Evolutionary conservation across 2,113 vertebrate species (phyloP).

Genomic region (Stictonetta naevosa): DNA sequence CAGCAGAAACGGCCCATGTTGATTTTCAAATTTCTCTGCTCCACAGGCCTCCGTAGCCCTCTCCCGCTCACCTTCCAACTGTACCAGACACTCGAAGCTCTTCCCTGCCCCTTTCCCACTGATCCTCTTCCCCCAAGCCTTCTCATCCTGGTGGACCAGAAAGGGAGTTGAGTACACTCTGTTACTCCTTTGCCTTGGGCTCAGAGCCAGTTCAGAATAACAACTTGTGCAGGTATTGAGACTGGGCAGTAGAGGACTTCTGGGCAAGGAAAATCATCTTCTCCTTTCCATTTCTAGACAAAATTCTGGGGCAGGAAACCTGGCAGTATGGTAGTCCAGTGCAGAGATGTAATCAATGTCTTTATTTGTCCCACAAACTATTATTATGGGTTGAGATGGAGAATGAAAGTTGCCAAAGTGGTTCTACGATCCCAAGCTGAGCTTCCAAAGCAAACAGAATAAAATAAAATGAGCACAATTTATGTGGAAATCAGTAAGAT

Average conservation of each 20-base stretch:
- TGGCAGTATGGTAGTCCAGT: background rate
- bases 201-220: background rate
- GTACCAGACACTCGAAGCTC: background rate
- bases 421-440: background rate
- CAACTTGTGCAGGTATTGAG: background rate
- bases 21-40: background rate
- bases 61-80: background rate
- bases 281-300: background rate
- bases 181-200: background rate
- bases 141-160: background rate
- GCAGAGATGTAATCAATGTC: background rate
- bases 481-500: background rate
- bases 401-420: background rate
- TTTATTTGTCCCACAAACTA: background rate
- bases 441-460: slow-evolving; percentile 22
- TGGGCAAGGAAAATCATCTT: background rate
- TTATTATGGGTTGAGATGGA: background rate
- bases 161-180: background rate
- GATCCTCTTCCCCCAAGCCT: background rate
- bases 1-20: background rate
- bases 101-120: background rate
- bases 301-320: background rate
- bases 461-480: slow-evolving; percentile 4
- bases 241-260: background rate
- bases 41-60: background rate